Base-by-base conservation (phyloP, 2,888 invertebrate species). In the Lasioglossum figueresi region DNA sequence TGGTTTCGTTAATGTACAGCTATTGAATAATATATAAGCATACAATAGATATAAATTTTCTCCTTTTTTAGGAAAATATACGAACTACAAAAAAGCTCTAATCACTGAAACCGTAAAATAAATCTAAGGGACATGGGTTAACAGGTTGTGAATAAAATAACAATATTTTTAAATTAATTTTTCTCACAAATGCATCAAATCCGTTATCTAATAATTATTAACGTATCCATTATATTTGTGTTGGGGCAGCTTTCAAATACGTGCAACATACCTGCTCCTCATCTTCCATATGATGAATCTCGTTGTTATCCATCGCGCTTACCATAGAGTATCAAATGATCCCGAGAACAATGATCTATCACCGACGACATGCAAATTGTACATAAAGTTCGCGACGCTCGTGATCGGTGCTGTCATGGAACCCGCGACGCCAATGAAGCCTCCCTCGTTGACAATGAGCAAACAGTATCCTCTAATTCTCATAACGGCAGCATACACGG, bases 261-360 rank as follows among this genome's bases (percentile, higher is more conserved):
- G 31, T 27, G 27, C 1, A 12, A 14, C n/a, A 14, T 90, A 90
- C 90, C 90, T 90, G 89, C 34, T 76, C 76, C 63, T 90, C 88
- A 78, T 90, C 79, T 73, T 90, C 89, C 37, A 86, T 27, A 37
- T 73, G 88, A 56, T n/a, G 56, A 77, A 83, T 72, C 31, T 72
- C 86, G 37, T 37, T 82, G 72, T 72, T 84, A 12, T 88, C 89
- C 90, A 90, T 90, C 43, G 37, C 76, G 80, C 5, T 70, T 5
- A 56, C 43, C 37, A 34, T 43, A 16, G 52, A n/a, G 56, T 37
- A 16, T 59, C 37, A 56, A 70, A 80, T 37, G 59, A 59, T 40
- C 2, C 31, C n/a, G 16, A 37, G 23, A 73, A 78, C 27, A 71
- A 75, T 52, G 16, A 8, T 23, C 52, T n/a, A 37, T 71, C 68